Conservation (phyloP, 2,113 vertebrate species). For the Columbina picui region DNA sequence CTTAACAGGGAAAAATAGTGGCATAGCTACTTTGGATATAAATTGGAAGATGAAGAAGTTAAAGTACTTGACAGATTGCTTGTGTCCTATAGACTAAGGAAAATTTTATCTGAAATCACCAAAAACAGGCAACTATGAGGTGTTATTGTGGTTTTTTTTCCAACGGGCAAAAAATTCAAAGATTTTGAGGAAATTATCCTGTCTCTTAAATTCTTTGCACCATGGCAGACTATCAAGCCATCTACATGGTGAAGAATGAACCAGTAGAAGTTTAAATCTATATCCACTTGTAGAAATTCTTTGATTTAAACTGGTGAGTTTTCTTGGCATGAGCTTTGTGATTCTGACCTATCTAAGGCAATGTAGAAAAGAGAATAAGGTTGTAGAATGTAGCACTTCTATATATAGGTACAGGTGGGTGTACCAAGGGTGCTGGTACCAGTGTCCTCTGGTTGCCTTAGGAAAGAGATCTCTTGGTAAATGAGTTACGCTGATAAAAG, state of each 20-base stretch:
- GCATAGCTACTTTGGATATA: neutral
- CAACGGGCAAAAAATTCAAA: neutral
- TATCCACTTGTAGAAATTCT: neutral
- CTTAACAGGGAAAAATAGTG: neutral
- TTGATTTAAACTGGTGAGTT: neutral
- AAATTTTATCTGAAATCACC: neutral
- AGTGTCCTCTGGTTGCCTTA: neutral
- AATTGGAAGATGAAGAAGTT: neutral
- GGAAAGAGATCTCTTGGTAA: neutral
- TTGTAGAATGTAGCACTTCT: neutral
- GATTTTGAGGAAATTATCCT: neutral
- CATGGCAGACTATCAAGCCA: neutral
- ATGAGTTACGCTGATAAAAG: neutral
- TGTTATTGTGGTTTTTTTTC: neutral
- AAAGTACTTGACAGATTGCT: neutral
- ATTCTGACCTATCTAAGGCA: neutral
- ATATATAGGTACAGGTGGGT: neutral
- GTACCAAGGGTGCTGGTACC: neutral
- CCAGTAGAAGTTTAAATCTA: neutral
- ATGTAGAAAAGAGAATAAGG: neutral
- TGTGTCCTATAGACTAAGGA: neutral
- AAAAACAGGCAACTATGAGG: neutral
- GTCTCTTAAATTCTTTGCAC: neutral
- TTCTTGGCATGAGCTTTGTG: neutral
- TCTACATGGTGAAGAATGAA: rapidly evolving